These are phyloP conservation scores for Poicephalus gulielmi DNA, from an alignment of 2,113 vertebrate genomes.

Conservation along the genomic window DNA sequence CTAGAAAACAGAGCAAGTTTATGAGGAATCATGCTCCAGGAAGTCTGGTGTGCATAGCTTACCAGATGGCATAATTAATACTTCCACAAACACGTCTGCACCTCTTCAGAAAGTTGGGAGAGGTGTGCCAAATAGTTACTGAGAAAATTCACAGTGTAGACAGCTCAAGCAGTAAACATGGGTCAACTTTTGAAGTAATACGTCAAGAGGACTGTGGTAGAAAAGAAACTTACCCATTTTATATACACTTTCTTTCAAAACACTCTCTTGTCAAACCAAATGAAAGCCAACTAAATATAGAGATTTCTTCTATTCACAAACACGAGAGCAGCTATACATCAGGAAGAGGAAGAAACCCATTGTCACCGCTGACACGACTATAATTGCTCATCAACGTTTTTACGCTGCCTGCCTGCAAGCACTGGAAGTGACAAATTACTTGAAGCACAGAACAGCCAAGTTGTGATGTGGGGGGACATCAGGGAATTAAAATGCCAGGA, in stretches of 20 bases:
- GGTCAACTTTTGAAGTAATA: background rate
- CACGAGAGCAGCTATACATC: background rate
- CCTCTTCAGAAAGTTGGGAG: background rate
- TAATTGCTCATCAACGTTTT: constrained; percentile 14
- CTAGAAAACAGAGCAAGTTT: background rate
- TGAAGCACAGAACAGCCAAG: background rate
- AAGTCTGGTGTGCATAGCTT: background rate
- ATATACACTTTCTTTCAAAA: background rate
- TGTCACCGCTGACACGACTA: background rate
- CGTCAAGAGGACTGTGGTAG: background rate
- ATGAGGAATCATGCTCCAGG: background rate
- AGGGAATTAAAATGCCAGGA: background rate
- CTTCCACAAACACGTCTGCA: background rate
- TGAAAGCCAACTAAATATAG: background rate
- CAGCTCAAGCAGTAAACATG: background rate
- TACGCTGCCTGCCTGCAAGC: background rate
- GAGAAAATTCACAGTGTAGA: background rate
- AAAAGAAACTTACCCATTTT: background rate
- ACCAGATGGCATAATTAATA: constrained; percentile 8
- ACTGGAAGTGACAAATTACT: background rate
- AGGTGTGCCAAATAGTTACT: background rate
- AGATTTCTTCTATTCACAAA: background rate
- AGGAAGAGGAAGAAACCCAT: background rate
- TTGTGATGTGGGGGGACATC: background rate
- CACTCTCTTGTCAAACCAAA: background rate